Evolutionary conservation across 2,113 vertebrate genomes (phyloP).

Genomic region (Hemiscyllium ocellatum): DNA sequence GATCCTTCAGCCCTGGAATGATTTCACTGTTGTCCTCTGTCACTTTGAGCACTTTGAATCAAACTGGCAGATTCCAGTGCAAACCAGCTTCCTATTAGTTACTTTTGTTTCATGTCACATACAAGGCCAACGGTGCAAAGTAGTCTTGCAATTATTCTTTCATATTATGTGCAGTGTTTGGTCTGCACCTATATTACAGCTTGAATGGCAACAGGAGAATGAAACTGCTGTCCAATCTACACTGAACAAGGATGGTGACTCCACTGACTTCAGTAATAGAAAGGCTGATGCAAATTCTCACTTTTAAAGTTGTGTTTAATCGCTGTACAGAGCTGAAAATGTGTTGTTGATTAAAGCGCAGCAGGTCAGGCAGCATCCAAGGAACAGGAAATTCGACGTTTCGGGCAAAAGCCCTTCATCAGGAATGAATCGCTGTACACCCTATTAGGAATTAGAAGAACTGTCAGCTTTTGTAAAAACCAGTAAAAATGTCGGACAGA

Average conservation of each 20-base stretch:
- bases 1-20: not conserved
- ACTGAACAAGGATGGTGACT: not conserved
- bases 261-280: not conserved
- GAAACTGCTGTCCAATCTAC: not conserved
- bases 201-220: not conserved
- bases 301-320: not conserved
- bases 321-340: too few relatives aligned
- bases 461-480: not conserved
- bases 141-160: not conserved
- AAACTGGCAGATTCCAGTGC: not conserved
- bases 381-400: too few relatives aligned
- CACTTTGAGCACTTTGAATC: not conserved
- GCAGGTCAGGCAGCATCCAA: too few relatives aligned
- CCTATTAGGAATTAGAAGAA: not conserved
- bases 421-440: not conserved
- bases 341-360: too few relatives aligned
- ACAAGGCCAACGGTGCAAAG: not conserved
- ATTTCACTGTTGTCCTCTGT: not conserved
- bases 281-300: not conserved
- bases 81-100: not conserved
- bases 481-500: not conserved
- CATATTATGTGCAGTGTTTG: not conserved
- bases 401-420: too few relatives aligned
- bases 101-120: not conserved
- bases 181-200: not conserved